Evolutionary conservation across 2,888 invertebrate genomes (phyloP), one percentile per base, ranked within the genome.

Genomic region (Lathronympha strigana): DNA sequence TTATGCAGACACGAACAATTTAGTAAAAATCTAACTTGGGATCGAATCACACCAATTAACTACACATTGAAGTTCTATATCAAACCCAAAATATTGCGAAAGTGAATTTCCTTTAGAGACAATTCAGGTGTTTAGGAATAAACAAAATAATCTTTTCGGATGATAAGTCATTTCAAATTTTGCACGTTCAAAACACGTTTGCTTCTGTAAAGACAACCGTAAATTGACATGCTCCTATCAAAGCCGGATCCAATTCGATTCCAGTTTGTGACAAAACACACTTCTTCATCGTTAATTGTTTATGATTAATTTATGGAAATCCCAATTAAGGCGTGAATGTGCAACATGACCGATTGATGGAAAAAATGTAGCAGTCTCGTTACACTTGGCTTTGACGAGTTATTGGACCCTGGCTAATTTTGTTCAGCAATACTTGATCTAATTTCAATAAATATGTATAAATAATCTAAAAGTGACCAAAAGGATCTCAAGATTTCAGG

Each of bases 151-250:
- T n/a, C n/a, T n/a, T n/a, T n/a, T n/a, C n/a, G n/a, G n/a, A n/a
- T n/a, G n/a, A n/a, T n/a, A n/a, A n/a, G n/a, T n/a, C n/a, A n/a
- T n/a, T n/a, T n/a, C n/a, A n/a, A n/a, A n/a, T n/a, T n/a, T n/a
- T n/a, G n/a, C n/a, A n/a, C n/a, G n/a, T n/a, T n/a, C n/a, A n/a
- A n/a, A n/a, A n/a, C n/a, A n/a, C n/a, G n/a, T n/a, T n/a, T n/a
- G n/a, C n/a, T n/a, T n/a, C n/a, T n/a, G n/a, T n/a, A n/a, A n/a
- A n/a, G n/a, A n/a, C n/a, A n/a, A n/a, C n/a, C n/a, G n/a, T n/a
- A 50, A 50, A 57, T 63, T 50, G 55, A 50, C 15, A 63, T 57
- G 63, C 49, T 43, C 23, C 3, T n/a, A 9, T 40, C 57, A 38
- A 57, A 57, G 21, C 63, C 63, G 63, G 55, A 40, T 40, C 21